Base-by-base conservation (phyloP, 2,888 invertebrate species). In the Ametastegia equiseti region DNA sequence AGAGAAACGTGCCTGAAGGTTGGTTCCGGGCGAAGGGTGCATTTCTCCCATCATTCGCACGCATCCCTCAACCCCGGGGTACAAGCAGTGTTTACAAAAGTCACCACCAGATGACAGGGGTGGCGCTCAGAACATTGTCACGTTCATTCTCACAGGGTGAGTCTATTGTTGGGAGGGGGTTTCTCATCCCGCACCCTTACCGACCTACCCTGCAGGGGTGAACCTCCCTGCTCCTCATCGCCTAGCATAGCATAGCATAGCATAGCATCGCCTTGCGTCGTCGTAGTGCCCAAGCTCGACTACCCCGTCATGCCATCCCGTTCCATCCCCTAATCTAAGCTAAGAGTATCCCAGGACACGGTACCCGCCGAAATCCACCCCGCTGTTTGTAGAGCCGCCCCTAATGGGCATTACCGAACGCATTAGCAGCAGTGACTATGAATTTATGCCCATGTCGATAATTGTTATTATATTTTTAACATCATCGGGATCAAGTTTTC, bases 61-160 rank as follows among this genome's bases (percentile, higher is more conserved):
- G 83, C 82, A 84, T 82, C 81, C 71, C 45, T 42, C 69, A 50
- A 69, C 60, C 47, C 57, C 65, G 13, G 45, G 81, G 81, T 73
- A 39, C 47, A 71, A 82, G 30, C 85, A 85, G 84, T 91, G 90
- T 91, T 91, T 90, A 91, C 90, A 86, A 89, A 91, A 91, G 91
- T 91, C 91, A 91, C 89, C 88, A 87, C 85, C 91, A 91, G 91
- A 91, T 90, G 90, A 90, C 90, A 86, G 84, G 87, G 88, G 87
- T 85, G 88, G 83, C 85, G 84, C 86, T 86, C 84, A 84, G 86
- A 85, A 86, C 84, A 85, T 85, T 85, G 82, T 87, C 85, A 84
- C 83, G 82, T 84, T 81, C 85, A 86, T 87, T 86, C 86, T 84
- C 87, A 86, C 87, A 85, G 87, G 88, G 86, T 87, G 83, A 83